Percentiles rank a stretch among this genome's conserved stretches.
phyloP scores from a whole-genome alignment of 2,888 invertebrate genomes.

The Tridacna crocea region DNA sequence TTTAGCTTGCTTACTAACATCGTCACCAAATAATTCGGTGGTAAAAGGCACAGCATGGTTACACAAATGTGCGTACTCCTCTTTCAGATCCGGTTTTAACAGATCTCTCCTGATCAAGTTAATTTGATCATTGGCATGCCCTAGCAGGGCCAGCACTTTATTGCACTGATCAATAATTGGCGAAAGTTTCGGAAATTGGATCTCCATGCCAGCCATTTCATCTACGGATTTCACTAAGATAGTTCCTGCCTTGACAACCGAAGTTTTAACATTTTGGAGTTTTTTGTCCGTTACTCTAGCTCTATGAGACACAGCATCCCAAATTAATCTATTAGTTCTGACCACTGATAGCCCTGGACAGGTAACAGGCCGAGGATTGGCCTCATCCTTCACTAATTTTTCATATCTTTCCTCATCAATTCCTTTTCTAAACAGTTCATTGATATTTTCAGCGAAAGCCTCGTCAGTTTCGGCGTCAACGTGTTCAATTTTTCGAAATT shows the following conservation, averaged over 20 bases:
- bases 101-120: not conserved
- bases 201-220: slow-evolving; percentile 2
- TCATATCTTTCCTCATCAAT: slow-evolving; percentile 12
- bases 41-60: slow-evolving; percentile 1
- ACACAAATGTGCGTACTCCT: slow-evolving; percentile 7
- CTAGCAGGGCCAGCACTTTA: too few species aligned
- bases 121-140: slow-evolving; percentile 1
- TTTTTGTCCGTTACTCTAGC: too few species aligned
- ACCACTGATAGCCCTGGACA: slow-evolving; percentile 7
- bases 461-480: not conserved
- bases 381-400: slow-evolving; percentile 8
- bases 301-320: too few species aligned
- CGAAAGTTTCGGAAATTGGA: slow-evolving; percentile 3
- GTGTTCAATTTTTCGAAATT: slow-evolving; percentile 2
- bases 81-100: too few species aligned
- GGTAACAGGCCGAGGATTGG: not conserved
- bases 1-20: not conserved
- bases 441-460: too few species aligned
- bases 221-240: not conserved
- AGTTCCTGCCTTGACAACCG: too few species aligned
- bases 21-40: too few species aligned
- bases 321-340: too few species aligned
- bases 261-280: too few species aligned
- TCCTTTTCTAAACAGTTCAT: slow-evolving; percentile 15
- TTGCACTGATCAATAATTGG: too few species aligned